Conservation (phyloP, 2,797 vertebrate genomes). For the Coracias cyanogaster region DNA sequence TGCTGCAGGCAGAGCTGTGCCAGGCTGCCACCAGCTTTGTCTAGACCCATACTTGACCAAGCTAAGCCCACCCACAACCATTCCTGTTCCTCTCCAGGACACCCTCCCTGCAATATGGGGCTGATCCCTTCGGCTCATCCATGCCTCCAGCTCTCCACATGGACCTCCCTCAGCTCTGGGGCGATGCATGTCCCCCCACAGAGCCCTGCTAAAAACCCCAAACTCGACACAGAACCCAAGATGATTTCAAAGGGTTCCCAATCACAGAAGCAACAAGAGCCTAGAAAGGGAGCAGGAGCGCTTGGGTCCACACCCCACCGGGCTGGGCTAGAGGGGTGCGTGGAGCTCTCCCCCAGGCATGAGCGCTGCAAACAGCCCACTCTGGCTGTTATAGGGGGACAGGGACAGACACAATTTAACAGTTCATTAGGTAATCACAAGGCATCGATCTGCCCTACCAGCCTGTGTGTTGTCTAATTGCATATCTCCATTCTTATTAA, state of each 20-base stretch:
- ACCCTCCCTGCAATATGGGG: neutral
- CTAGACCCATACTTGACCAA: neutral
- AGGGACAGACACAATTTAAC: neutral
- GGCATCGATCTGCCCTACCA: conserved; percentile 44
- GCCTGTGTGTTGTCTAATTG: neutral
- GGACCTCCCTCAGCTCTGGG: neutral
- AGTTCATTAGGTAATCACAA: conserved; percentile 48
- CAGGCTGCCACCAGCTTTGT: neutral
- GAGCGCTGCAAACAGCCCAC: neutral
- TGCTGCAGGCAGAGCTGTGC: neutral
- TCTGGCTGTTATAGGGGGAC: accelerated
- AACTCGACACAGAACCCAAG: neutral
- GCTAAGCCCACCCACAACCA: neutral
- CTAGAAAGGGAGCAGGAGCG: neutral
- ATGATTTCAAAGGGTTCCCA: neutral
- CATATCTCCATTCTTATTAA: conserved; percentile 31
- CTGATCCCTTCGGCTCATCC: accelerated
- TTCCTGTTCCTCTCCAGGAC: neutral
- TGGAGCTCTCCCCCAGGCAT: neutral
- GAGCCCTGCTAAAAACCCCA: neutral
- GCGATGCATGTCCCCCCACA: accelerated
- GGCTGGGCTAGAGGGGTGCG: neutral
- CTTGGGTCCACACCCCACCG: accelerated
- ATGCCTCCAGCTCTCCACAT: neutral
- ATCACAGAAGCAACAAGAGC: neutral